phyloP scores from a whole-genome alignment of 2,113 vertebrate species.

The rat (Rattus norvegicus) region GRCr8 NC_086025.1:131943001-131943500 shows the following conservation, averaged over 20 bases:
- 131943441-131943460: background rate
- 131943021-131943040: background rate
- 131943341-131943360: background rate
- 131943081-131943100: background rate
- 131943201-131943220: constrained; percentile 92
- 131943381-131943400: too few relatives aligned
- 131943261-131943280: constrained; percentile 96
- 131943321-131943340: background rate
- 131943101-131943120: background rate
- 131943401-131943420: background rate
- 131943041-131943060: background rate
- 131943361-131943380: background rate
- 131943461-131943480: background rate
- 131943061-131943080: background rate
- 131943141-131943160: background rate
- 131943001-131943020: background rate
- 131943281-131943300: constrained; percentile 88
- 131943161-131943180: background rate
- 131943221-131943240: constrained; percentile 92
- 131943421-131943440: background rate
- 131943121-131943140: background rate
- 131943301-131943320: constrained; percentile 69
- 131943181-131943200: constrained; percentile 89
- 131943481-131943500: too few relatives aligned
- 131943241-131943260: constrained; percentile 97